A percentile compares a stretch with the other conserved stretches of the same genome.
Evolutionary conservation across 2,113 vertebrate species (phyloP).

Genomic region (Neogobius melanostomus): DNA sequence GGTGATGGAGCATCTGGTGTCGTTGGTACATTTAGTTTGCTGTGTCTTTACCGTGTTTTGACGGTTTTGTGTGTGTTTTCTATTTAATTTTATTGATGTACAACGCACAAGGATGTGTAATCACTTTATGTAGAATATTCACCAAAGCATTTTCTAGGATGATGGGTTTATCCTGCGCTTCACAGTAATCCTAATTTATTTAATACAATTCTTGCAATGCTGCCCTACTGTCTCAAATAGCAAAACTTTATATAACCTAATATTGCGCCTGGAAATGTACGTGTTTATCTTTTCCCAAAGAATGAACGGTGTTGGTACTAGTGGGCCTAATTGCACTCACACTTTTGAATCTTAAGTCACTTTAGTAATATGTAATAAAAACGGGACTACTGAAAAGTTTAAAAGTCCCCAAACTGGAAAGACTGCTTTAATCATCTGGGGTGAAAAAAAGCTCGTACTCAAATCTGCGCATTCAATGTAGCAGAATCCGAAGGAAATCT

Average conservation of each 20-base stretch:
- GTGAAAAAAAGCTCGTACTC: not conserved
- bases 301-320: constrained; percentile 24
- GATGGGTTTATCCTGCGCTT: constrained; percentile 38
- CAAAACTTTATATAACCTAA: not conserved
- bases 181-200: not conserved
- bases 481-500: not conserved
- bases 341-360: constrained; percentile 31
- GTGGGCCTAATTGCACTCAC: constrained; percentile 43
- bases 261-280: not conserved
- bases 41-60: constrained; percentile 9
- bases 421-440: not conserved
- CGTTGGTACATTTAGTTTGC: constrained; percentile 5
- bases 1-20: not conserved
- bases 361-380: constrained; percentile 11
- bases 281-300: constrained; percentile 9
- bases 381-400: constrained; percentile 4
- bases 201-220: not conserved
- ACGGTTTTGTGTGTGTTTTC: not conserved
- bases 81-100: constrained; percentile 14
- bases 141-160: constrained; percentile 55
- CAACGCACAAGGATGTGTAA: not conserved
- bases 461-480: not conserved
- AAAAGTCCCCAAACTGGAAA: constrained; percentile 13
- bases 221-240: not conserved
- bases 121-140: constrained; percentile 1